These are phyloP conservation scores for Antidorcas marsupialis DNA, from an alignment of 2,113 vertebrate species.

Conservation along the genomic window DNA sequence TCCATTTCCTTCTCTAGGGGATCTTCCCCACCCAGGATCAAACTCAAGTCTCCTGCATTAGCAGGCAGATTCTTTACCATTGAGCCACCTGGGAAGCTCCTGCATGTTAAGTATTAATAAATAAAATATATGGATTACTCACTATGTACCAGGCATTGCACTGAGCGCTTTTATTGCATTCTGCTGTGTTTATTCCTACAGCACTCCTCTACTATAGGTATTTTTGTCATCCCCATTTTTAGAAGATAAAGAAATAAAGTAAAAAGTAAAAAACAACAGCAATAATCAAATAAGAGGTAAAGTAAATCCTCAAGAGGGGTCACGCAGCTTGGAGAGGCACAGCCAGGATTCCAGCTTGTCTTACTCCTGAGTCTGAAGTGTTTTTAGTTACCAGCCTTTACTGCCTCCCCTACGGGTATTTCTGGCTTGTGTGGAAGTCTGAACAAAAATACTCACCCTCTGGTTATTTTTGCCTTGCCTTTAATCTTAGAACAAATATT, in stretches of 20 bases:
- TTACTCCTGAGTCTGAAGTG: neutral
- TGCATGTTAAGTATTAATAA: neutral
- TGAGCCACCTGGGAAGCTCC: neutral
- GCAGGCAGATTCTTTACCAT: neutral
- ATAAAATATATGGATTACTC: neutral
- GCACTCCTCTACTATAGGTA: neutral
- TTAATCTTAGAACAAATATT: conserved; percentile 12
- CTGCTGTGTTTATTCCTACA: neutral
- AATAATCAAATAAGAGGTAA: neutral
- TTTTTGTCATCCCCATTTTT: neutral
- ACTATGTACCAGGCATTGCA: neutral
- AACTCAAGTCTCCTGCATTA: neutral
- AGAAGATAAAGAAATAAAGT: neutral
- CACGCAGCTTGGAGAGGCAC: neutral
- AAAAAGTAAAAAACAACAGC: neutral
- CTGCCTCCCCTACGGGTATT: neutral
- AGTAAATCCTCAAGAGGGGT: neutral
- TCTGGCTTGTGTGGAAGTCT: conserved; percentile 9
- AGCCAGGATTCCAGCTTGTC: neutral
- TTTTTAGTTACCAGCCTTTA: neutral
- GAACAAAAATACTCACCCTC: conserved; percentile 3
- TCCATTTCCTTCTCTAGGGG: neutral
- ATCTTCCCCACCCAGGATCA: neutral
- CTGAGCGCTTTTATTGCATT: neutral
- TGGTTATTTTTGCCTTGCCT: conserved; percentile 1